Evolutionary conservation across 2,797 vertebrate genomes (phyloP), one percentile per base, ranked within the genome.

Genomic region (Sphaeramia orbicularis): DNA sequence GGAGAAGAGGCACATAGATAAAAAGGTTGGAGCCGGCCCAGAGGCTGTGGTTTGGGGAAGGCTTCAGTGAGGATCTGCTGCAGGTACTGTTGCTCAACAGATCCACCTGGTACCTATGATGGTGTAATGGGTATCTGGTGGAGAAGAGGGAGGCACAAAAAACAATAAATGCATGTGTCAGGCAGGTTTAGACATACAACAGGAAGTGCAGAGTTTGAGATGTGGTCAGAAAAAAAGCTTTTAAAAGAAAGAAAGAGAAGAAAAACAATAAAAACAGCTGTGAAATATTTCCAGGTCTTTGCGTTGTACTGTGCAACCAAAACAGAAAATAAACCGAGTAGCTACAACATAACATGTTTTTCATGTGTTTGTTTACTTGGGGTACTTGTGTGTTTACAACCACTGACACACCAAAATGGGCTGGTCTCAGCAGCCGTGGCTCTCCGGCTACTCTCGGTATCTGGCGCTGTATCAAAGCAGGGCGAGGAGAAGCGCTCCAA

Each of bases 391-490:
- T 83, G 72, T 84, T 86, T 83, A 54, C 65, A 73, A 54, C 57
- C 15, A 30, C 50, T 15, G 55, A 80, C 62, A 62, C 53, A 18
- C 54, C 59, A 57, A 48, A 60, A 24, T 30, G 15, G 52, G 0
- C 62, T 64, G 13, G 32, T 53, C 71, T 75, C 68, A 13, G 72
- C 52, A 35, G 74, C 71, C 18, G 8, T 5, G 30, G 63, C 71
- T 47, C 67, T 75, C 54, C 42, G 12, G 83, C 81, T 75, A 74
- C 73, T 86, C 64, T 68, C 49, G 74, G 65, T 89, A 91, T 92
- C 91, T 92, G 90, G 91, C 87, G 16, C 81, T 21, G 71, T 77
- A 91, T 93, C 86, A 91, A 91, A 90, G 90, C 71, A 54, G 63
- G 81, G 82, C 74, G 84, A 83, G 30, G 81, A 86, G 87, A 74